A percentile compares a stretch with the other conserved stretches of the same genome.
phyloP scores from a whole-genome alignment of 1,140 invertebrate genomes.

The Asbolus verrucosus region DNA sequence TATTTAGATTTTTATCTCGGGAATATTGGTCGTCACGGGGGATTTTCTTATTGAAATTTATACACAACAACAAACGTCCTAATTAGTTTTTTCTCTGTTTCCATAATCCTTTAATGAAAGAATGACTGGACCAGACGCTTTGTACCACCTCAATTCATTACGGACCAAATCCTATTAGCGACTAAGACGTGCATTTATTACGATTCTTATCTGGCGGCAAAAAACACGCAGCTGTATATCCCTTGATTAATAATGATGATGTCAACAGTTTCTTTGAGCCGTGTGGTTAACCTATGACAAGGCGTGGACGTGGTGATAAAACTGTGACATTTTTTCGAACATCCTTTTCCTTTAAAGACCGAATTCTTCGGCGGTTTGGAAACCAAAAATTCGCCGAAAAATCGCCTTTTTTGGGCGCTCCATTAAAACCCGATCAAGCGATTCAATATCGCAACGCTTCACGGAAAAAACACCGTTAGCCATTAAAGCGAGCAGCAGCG shows the following conservation, averaged over 20 bases:
- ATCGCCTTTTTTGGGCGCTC: not conserved
- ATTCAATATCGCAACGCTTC: slow-evolving; percentile 23
- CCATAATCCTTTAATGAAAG: slow-evolving; percentile 22
- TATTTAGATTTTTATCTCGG: slow-evolving; percentile 13
- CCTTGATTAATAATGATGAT: slow-evolving; percentile 34
- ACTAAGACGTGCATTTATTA: slow-evolving; percentile 18
- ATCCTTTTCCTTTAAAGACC: not conserved
- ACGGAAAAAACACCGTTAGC: slow-evolving; percentile 28
- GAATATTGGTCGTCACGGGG: not conserved
- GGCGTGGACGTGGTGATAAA: not conserved
- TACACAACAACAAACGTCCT: slow-evolving; percentile 22
- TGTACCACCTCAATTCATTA: slow-evolving; percentile 16
- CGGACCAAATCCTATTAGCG: slow-evolving; percentile 24
- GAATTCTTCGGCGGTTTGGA: not conserved
- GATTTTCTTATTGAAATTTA: not conserved
- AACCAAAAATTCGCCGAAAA: slow-evolving; percentile 15
- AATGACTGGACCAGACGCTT: not conserved
- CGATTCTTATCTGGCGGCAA: slow-evolving; percentile 17
- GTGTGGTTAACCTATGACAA: not conserved
- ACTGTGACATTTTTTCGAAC: not conserved
- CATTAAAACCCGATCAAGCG: slow-evolving; percentile 25
- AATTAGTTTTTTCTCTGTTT: slow-evolving; percentile 20
- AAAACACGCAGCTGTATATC: not conserved
- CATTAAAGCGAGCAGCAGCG: slow-evolving; percentile 32
- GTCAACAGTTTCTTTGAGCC: slow-evolving; percentile 16